phyloP scores from a whole-genome alignment of 2,888 invertebrate genomes.

The Agapetus fuscipes region DNA sequence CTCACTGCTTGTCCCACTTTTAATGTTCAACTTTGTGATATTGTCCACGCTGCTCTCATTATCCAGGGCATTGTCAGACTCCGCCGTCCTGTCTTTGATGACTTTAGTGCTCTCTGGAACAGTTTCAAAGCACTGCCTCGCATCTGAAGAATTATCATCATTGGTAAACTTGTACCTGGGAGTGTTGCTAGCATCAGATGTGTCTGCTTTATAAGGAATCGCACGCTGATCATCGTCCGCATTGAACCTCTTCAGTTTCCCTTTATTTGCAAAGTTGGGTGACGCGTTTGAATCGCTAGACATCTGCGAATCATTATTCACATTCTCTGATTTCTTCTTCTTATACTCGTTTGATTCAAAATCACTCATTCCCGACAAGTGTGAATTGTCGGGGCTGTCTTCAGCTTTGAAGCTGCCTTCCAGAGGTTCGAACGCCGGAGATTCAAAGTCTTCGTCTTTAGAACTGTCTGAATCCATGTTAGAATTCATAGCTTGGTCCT shows the following conservation, averaged over 20 bases:
- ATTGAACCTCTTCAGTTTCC: slow-evolving; percentile 2
- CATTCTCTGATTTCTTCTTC: slow-evolving; percentile 6
- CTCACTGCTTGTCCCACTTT: not conserved
- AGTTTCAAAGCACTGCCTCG: slow-evolving; percentile 18
- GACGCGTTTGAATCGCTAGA: slow-evolving; percentile 43
- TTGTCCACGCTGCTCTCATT: slow-evolving; percentile 15
- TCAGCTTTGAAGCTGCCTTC: slow-evolving; percentile 39
- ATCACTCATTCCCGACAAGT: slow-evolving; percentile 45
- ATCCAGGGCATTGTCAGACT: not conserved
- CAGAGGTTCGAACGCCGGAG: slow-evolving; percentile 56
- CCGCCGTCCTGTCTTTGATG: slow-evolving; percentile 4
- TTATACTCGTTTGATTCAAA: slow-evolving; percentile 29
- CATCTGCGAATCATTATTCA: slow-evolving; percentile 40
- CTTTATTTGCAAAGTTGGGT: slow-evolving; percentile 8
- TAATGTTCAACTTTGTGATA: slow-evolving; percentile 9
- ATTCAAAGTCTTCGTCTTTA: slow-evolving; percentile 52
- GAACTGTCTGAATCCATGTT: slow-evolving; percentile 28
- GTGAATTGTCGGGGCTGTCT: slow-evolving; percentile 47
- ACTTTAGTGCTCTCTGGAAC: slow-evolving; percentile 1
- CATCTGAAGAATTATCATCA: slow-evolving; percentile 19
- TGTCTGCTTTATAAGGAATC: slow-evolving; percentile 5
- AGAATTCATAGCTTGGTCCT: slow-evolving; percentile 21
- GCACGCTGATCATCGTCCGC: slow-evolving; percentile 9
- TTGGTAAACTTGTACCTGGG: slow-evolving; percentile 12
- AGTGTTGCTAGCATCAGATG: slow-evolving; percentile 2